A percentile compares a stretch with the other conserved stretches of the same genome.
These are phyloP conservation scores for Sterna hirundo DNA, from an alignment of 2,113 vertebrate species.

Conservation along the genomic window DNA sequence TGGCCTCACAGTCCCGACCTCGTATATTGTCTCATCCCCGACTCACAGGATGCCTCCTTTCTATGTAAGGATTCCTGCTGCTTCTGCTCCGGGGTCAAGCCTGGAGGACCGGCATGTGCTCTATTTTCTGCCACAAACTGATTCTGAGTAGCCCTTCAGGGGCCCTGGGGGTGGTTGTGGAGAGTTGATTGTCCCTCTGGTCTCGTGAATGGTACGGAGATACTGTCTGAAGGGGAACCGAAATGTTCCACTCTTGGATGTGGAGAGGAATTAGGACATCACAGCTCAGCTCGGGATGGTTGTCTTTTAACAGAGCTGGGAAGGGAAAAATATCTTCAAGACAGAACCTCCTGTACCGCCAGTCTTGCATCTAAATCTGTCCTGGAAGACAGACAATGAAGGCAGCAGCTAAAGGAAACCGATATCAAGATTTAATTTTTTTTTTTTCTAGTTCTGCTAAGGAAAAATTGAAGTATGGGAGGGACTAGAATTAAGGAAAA, in stretches of 20 bases:
- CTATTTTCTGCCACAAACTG: neutral
- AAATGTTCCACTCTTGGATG: neutral
- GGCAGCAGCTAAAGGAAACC: neutral
- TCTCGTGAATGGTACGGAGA: neutral
- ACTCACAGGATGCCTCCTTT: neutral
- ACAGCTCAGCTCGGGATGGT: neutral
- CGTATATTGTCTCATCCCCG: neutral
- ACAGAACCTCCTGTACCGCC: accelerated
- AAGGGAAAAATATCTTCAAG: neutral
- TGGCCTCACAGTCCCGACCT: neutral
- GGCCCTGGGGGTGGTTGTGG: neutral
- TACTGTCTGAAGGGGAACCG: neutral
- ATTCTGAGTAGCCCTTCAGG: neutral
- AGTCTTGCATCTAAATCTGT: neutral
- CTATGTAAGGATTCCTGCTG: neutral
- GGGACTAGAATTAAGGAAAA: neutral
- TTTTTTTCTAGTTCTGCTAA: neutral
- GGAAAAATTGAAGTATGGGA: neutral
- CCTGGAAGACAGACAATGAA: neutral
- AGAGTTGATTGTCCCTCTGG: neutral
- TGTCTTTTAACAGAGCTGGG: neutral
- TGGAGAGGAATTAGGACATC: neutral
- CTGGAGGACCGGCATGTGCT: neutral
- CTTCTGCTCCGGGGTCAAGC: neutral
- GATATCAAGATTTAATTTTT: neutral